Base-by-base conservation (phyloP, 1,140 invertebrate genomes). In the Episyrphus balteatus region DNA sequence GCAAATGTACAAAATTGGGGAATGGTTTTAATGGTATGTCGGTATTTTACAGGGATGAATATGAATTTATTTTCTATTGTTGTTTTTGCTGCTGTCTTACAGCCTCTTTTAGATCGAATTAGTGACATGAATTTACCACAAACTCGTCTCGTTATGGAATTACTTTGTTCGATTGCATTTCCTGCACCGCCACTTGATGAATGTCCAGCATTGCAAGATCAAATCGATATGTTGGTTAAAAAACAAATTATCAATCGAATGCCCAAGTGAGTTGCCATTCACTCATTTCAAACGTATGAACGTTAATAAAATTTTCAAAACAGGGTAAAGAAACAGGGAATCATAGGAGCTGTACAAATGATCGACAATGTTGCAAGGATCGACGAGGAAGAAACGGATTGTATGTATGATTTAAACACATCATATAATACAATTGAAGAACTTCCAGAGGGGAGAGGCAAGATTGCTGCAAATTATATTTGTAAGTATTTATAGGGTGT, bases 211-310 rank as follows among this genome's bases (percentile, higher is more conserved):
- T 59, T 81, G n/a, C 70, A 73, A 44, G 74, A 80, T 55, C 77
- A 81, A 52, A 70, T 82, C 31, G 72, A 72, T 50, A 80, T 80
- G 64, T 46, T 80, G 2, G 60, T 81, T 2, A 73, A 76, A 36
- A 83, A 83, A 51, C 75, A 81, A 53, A 60, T 82, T n/a, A 71
- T 72, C 8, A 74, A 71, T 54, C 61, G 69, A 8, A 70, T 73
- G 38, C 57, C 61, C 17, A 42, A 61, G 71, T 74, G 61, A 61
- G 59, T 59, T 48, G 18, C 37, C 3, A 18, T 33, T 37, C 45
- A 21, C 18, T 26, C 13, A 10, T 46, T 34, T 42, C 36, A 41
- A 21, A 12, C 7, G 13, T 40, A 44, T 30, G 6, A n/a, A 13
- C 13, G 0, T 43, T 36, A 13, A 26, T 46, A 21, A 9, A 50